phyloP scores from a whole-genome alignment of 2,113 vertebrate species.

The Scomber colias region DNA sequence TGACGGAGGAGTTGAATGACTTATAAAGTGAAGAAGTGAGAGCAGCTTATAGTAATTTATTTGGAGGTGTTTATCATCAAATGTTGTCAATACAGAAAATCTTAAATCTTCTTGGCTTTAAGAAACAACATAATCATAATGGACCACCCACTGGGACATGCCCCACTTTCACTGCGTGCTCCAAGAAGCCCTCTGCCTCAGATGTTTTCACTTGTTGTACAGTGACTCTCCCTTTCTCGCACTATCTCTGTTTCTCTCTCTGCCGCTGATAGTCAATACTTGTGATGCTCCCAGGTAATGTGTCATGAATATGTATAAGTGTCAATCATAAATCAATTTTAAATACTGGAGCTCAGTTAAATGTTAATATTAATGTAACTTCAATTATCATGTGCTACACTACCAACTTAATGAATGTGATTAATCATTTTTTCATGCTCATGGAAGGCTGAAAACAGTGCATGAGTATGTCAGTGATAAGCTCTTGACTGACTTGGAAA shows the following conservation, averaged over 20 bases:
- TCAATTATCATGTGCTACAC: neutral
- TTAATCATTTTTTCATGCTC: too few species aligned
- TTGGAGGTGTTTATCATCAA: constrained; percentile 14
- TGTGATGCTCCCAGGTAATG: constrained; percentile 11
- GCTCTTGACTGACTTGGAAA: neutral
- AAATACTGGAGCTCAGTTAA: neutral
- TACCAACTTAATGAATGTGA: neutral
- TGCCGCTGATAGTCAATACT: neutral
- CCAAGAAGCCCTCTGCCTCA: constrained; percentile 24
- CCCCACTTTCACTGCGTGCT: constrained; percentile 54
- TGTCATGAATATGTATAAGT: constrained; percentile 45
- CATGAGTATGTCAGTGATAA: neutral
- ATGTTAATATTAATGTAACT: neutral
- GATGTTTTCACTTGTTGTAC: constrained; percentile 30
- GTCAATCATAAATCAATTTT: constrained; percentile 33
- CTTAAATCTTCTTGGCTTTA: constrained; percentile 45
- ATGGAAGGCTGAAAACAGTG: too few species aligned
- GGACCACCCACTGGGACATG: constrained; percentile 54
- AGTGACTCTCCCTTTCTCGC: neutral
- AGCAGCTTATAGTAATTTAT: neutral
- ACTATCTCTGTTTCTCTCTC: constrained; percentile 16
- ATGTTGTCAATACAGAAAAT: constrained; percentile 8
- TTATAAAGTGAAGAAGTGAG: neutral
- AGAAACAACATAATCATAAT: constrained; percentile 38
- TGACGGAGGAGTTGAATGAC: neutral